Base-by-base conservation (phyloP, 2,113 vertebrate species). In the Rousettus leschenaultii region DNA sequence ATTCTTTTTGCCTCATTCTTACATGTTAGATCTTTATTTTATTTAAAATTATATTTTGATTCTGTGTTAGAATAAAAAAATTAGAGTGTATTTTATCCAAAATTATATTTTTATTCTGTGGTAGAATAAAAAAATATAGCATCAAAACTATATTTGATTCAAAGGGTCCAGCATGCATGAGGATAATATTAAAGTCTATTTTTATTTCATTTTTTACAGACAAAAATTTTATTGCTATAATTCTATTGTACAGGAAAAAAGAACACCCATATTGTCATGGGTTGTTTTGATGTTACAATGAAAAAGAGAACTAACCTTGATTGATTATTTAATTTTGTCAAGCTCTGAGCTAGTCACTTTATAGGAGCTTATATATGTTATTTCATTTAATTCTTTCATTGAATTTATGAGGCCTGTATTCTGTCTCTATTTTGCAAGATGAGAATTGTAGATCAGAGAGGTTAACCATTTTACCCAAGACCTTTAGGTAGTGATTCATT, bases 11-110 rank as follows among this genome's bases (percentile, higher is more conserved):
- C 61, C 61, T 71, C 48, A 59, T 68, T 84, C 30, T 89, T 82
- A 77, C 21, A 78, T 53, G n/a, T 61, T 89, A 92, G 14, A 75
- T 55, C 10, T 92, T n/a, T 15, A 92, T 83, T 86, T 86, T 55
- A 89, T 85, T 96, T 55, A 89, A 84, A 93, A 85, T 95, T 57
- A 3, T 94, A 85, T 89, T 92, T 94, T 70, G 21, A 92, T 87
- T 91, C 33, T 96, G 55, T 77, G 57, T 73, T 74, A 63, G 53
- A 63, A 53, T 78, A 51, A 55, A 35, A 74, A 53, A 53, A n/a
- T n/a, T 77, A 77, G 18, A 77, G 22, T n/a, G 19, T 53, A 86
- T 89, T 86, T 91, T 59, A 89, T 79, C 96, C n/a, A 89, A 86
- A 93, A 84, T 90, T 61, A 2, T 94, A 74, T 88, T 94, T 93